Evolutionary conservation across 1,140 invertebrate genomes (phyloP).

Genomic region (Drosophila kohkoa): DNA sequence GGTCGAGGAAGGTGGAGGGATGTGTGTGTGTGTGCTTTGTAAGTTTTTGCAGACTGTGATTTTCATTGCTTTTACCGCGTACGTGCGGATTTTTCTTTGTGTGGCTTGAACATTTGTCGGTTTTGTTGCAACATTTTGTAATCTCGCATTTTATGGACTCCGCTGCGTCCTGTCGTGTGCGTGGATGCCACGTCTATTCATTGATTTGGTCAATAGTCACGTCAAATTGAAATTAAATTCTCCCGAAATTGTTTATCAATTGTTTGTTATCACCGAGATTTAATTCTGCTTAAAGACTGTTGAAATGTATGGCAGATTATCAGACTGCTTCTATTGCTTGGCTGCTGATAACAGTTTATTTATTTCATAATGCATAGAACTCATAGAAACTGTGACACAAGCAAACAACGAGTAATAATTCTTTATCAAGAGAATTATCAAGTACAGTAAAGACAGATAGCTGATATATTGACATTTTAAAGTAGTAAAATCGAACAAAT

Average conservation of each 20-base stretch:
- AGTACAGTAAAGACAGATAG: neutral
- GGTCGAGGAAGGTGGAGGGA: neutral
- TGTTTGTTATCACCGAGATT: neutral
- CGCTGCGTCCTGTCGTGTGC: conserved; percentile 12
- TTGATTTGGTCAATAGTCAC: conserved; percentile 77
- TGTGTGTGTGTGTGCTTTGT: conserved; percentile 27
- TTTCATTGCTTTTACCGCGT: conserved; percentile 51
- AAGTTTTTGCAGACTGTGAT: conserved; percentile 50
- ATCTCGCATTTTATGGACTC: conserved; percentile 27
- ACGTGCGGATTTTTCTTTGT: conserved; percentile 40
- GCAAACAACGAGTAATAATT: neutral
- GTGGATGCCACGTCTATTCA: conserved; percentile 18
- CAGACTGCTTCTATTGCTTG: neutral
- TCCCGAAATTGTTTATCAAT: conserved; percentile 4
- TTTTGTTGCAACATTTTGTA: conserved; percentile 36
- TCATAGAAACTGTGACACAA: neutral
- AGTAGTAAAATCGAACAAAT: too few relatives aligned
- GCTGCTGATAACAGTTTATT: conserved; percentile 1
- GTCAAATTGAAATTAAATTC: conserved; percentile 30
- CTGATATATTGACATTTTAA: too few relatives aligned
- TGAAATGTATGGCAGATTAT: neutral
- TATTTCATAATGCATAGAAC: neutral
- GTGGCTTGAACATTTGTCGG: conserved; percentile 32
- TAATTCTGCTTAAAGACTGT: neutral
- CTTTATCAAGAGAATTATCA: neutral